phyloP scores from a whole-genome alignment of 2,113 vertebrate genomes.

The rat (Rattus norvegicus) region DNA sequence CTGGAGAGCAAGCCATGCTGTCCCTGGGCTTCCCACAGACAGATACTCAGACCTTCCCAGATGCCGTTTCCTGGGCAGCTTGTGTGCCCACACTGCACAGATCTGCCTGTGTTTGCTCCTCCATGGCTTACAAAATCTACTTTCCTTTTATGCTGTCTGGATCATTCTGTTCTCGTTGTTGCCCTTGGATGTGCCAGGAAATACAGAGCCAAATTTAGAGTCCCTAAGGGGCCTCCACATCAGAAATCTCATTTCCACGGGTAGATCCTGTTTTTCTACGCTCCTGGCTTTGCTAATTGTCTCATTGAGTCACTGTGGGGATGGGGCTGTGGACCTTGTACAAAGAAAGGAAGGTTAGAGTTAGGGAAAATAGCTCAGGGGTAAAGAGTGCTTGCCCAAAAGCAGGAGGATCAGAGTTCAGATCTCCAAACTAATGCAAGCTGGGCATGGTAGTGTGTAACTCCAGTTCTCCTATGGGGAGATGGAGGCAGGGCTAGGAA shows the following conservation, averaged over 20 bases:
- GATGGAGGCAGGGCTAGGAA: too few species aligned
- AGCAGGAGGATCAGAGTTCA: neutral
- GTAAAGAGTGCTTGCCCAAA: neutral
- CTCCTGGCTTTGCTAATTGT: neutral
- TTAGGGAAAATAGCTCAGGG: neutral
- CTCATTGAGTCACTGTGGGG: neutral
- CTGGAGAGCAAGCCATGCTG: neutral
- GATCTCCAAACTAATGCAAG: neutral
- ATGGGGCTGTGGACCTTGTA: neutral
- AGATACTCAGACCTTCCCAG: neutral
- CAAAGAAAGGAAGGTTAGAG: neutral
- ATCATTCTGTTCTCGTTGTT: neutral
- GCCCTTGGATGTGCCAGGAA: slow-evolving; percentile 2
- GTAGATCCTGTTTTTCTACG: neutral
- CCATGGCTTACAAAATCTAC: neutral
- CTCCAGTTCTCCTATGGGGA: neutral
- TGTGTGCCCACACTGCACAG: neutral
- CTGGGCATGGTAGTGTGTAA: neutral
- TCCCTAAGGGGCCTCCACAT: neutral
- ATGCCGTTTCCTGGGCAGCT: neutral
- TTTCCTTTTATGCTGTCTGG: neutral
- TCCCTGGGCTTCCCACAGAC: neutral
- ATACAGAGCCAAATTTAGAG: neutral
- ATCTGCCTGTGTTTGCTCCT: neutral
- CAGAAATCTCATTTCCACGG: neutral